Conservation (phyloP, 2,113 vertebrate species). For the Circaetus cinerascens region DNA sequence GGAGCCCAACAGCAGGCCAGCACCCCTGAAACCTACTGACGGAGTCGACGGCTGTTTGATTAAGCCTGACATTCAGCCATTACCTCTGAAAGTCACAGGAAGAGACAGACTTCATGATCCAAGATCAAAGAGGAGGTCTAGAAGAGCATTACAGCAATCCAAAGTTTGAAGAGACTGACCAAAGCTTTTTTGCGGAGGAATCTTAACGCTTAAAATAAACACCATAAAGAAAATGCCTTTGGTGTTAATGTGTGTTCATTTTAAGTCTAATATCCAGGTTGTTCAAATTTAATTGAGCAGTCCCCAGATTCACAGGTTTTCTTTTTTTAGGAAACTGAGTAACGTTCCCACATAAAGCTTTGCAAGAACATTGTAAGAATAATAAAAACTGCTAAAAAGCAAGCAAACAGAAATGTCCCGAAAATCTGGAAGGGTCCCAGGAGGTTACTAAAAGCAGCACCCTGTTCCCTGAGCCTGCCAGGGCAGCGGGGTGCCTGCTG, state of each 20-base stretch:
- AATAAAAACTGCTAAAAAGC: not conserved
- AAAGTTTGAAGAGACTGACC: conserved; percentile 77
- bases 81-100: conserved; percentile 62
- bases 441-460: not conserved
- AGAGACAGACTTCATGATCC: conserved; percentile 65
- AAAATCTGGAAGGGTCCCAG: not conserved
- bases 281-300: conserved; percentile 45
- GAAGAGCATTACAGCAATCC: conserved; percentile 75
- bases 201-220: conserved; percentile 73
- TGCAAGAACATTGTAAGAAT: not conserved
- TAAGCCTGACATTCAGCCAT: conserved; percentile 59
- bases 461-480: conserved; percentile 19
- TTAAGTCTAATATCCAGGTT: conserved; percentile 33
- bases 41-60: conserved; percentile 63
- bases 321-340: conserved; percentile 38
- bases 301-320: not conserved
- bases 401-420: not conserved
- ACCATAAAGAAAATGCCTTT: conserved; percentile 47
- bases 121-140: conserved; percentile 73
- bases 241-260: conserved; percentile 48
- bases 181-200: conserved; percentile 81
- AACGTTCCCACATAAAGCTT: not conserved
- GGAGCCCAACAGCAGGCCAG: not conserved
- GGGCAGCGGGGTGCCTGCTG: conserved; percentile 32
- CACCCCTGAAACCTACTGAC: conserved; percentile 53